Evolutionary conservation across 2,113 vertebrate genomes (phyloP), one percentile per base, ranked within the genome.

Genomic region (Dasypus novemcinctus): DNA sequence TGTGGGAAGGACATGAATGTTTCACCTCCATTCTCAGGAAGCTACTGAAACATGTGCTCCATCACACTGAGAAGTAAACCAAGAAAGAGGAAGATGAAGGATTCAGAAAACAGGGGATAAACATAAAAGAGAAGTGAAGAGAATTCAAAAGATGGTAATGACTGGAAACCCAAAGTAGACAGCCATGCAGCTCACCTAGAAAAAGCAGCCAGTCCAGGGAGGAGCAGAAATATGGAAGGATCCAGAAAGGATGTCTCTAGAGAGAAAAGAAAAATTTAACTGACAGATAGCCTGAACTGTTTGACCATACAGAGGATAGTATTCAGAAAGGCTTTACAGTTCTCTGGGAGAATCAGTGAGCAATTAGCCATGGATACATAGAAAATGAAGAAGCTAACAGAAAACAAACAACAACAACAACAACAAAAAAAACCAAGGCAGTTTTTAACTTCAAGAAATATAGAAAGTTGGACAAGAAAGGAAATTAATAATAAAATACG

Each of bases 401-500:
- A 46, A 46, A 46, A 46, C 5, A 5, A 46, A 46, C 5, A 46
- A 46, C 43, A 46, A 46, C 5, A 93, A 61, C 38, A 61, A 64
- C n/a, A n/a, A n/a, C n/a, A n/a, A 80, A 59, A 57, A 92, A 75
- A 86, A 86, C 12, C 20, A 75, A 76, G 49, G 25, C 41, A 54
- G 29, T 87, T 81, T 52, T 59, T 94, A 94, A 91, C 25, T 46
- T 23, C 25, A 81, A 46, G 38, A 59, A 87, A 96, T 88, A 57
- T 25, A 54, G 27, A 76, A 91, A 81, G 49, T 95, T 96, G 36
- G 31, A 91, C 23, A 31, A 71, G 25, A 91, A 90, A 89, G 43
- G 82, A 82, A 90, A 93, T 82, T 18, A 74, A 4, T 78, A 21
- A 43, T 76, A 91, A 80, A 95, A 96, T 63, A 54, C 18, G 64